Evolutionary conservation across 2,888 invertebrate species (phyloP).

Genomic region (Drosophila maculinotata): DNA sequence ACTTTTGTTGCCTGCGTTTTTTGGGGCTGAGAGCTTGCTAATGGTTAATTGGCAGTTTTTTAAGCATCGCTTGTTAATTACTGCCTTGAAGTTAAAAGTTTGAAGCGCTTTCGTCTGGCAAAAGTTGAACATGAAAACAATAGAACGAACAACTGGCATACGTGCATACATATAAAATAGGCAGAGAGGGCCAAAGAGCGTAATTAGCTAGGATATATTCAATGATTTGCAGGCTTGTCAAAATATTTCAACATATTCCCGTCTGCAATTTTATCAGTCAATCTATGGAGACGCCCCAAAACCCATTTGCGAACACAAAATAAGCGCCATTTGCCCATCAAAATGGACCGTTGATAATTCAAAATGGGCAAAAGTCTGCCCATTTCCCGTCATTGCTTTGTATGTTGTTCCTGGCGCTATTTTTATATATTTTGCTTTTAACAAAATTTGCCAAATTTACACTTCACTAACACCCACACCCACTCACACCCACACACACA

Average conservation of each 20-base stretch:
- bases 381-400: constrained; percentile 27
- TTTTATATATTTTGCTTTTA: constrained; percentile 57
- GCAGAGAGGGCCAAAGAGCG: neutral
- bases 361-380: constrained; percentile 27
- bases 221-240: neutral
- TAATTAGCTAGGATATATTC: constrained; percentile 27
- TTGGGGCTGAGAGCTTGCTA: constrained; percentile 24
- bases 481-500: constrained; percentile 9
- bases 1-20: constrained; percentile 12
- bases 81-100: constrained; percentile 55
- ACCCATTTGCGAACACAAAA: constrained; percentile 18
- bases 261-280: neutral
- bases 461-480: constrained; percentile 52
- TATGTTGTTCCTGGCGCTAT: constrained; percentile 7
- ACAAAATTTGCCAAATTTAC: constrained; percentile 82
- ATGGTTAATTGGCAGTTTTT: constrained; percentile 70
- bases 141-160: constrained; percentile 24
- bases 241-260: neutral
- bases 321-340: constrained; percentile 47
- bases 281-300: constrained; percentile 14
- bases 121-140: constrained; percentile 55
- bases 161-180: neutral
- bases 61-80: constrained; percentile 72
- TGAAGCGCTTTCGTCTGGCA: constrained; percentile 74
- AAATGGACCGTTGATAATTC: constrained; percentile 63